Evolutionary conservation across 37 sponge, comb jelly and placozoan genomes (phyloP).

Genomic region (Theonella swinhoei): DNA sequence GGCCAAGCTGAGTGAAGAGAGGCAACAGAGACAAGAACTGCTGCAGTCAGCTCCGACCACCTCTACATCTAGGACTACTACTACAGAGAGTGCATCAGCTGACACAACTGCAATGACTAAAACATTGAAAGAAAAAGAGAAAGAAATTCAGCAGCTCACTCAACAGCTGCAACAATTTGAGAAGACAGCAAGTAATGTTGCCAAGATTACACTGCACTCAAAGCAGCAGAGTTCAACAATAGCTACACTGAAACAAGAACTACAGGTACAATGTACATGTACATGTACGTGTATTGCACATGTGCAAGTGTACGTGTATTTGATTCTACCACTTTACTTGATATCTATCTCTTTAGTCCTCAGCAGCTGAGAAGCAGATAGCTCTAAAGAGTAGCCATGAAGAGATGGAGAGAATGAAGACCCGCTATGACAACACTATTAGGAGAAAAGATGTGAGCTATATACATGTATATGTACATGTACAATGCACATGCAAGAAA

Average conservation of each 20-base stretch:
- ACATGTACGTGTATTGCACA: not conserved
- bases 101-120: not conserved
- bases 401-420: not conserved
- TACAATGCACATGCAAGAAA: too few relatives aligned
- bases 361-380: too few relatives aligned
- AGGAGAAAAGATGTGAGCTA: not conserved
- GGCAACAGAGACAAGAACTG: not conserved
- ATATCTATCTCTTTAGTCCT: too few relatives aligned
- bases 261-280: too few relatives aligned
- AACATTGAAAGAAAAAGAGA: not conserved
- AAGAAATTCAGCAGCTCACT: not conserved
- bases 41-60: not conserved
- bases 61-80: not conserved
- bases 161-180: conserved; percentile 7
- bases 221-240: not conserved
- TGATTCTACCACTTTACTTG: too few relatives aligned
- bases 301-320: too few relatives aligned
- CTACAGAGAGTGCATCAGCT: not conserved
- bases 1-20: not conserved
- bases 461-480: too few relatives aligned
- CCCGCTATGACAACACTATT: not conserved
- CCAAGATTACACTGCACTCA: not conserved
- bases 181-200: not conserved
- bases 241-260: not conserved
- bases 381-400: too few relatives aligned